Base-by-base conservation (phyloP, 1,140 invertebrate genomes). In the Aphis gossypii region DNA sequence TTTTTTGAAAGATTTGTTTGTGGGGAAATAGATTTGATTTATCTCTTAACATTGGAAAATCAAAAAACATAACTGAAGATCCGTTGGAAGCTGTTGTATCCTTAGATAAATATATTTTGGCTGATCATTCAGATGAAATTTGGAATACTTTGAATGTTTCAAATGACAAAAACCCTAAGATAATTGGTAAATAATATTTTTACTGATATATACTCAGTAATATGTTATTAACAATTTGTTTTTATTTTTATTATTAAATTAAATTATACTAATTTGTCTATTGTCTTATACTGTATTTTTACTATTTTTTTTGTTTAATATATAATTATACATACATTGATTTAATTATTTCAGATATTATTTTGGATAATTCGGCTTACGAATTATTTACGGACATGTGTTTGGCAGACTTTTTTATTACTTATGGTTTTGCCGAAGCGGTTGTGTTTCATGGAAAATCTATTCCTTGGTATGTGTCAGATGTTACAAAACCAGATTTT, bases 401-500 rank as follows among this genome's bases (percentile, higher is more conserved):
- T 95, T 95, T 99, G 23, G 97, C 98, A 20, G 97, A 98, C 94
- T 98, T 97, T 94, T 95, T 99, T 8, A 95, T 97, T 48, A 95
- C 96, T 38, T 95, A 96, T 93, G 96, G 96, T 68, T 95, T 98
- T 35, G 97, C 97, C 0, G 95, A 96, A 54, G 96, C 96, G 95
- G 96, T 99, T 83, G 95, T 97, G 93, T 98, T 99, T 94, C 97
- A 99, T 95, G 97, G 97, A 0, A 99, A 99, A 96, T 96, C 96
- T 21, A 97, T 98, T 94, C 99, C 99, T 0, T 99, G 99, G 99
- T 99, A 98, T 95, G 97, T 99, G 3, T 99, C 99, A 23, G 99
- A 99, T 95, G 97, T 97, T 1, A 98, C 97, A 25, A 94, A 94
- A 38, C 94, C 95, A 20, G 99, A 99, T 96, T 97, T 99, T 92